Base-by-base conservation (phyloP, 2,113 vertebrate species). In the Pogona vitticeps region DNA sequence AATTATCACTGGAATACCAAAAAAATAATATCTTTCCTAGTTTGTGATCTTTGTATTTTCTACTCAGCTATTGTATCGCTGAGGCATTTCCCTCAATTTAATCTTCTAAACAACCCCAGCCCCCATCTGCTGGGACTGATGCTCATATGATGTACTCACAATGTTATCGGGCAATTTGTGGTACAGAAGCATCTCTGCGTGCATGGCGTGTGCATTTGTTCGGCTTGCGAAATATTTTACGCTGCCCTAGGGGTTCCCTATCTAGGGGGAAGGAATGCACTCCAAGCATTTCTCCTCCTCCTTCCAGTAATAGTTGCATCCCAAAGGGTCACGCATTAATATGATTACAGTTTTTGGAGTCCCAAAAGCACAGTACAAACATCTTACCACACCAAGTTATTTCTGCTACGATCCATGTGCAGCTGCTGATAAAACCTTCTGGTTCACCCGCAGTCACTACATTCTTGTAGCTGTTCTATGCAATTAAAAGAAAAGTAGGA, bases 381-480 rank as follows among this genome's bases (percentile, higher is more conserved):
- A 72, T 88, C 80, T 20, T 89, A 17, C 82, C 52, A 18, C 52
- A 70, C 76, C 23, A 73, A 86, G 76, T 85, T 91, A 0, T 88
- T 86, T 3, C 61, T 88, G 18, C 42, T 83, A 0, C 59, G 76
- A 46, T 28, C 21, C 5, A 0, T 83, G 73, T 84, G 73, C 38
- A 70, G 21, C 72, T 83, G 33, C 82, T 85, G 92, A 93, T 88
- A 91, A 91, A 91, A 46, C 80, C 85, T 81, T 92, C 59, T 82
- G 17, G 46, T 88, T 83, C 82, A 7, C 9, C 87, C 83, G 15
- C 70, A 70, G 33, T 46, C 90, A 17, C 61, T 92, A 80, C 61
- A 73, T 33, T 79, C 52, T 89, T 87, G 21, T 13, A 80, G 72
- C 77, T 88, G 36, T 89, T 89, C 36, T 76, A 72, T 61, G 46